These are phyloP conservation scores for Stenodera caucasica DNA, from an alignment of 2,888 invertebrate genomes.

Conservation along the genomic window DNA sequence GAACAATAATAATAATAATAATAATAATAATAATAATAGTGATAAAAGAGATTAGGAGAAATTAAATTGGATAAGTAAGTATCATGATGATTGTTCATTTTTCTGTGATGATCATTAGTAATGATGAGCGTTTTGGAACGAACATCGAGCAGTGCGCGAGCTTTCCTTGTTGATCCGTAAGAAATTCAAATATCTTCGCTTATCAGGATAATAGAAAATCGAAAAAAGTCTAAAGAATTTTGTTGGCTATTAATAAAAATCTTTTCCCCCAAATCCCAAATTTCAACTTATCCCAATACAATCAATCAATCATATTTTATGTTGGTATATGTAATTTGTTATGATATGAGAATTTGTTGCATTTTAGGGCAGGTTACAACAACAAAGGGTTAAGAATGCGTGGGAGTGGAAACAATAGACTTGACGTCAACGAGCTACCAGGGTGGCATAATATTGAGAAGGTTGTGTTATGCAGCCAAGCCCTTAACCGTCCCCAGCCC, in stretches of 20 bases:
- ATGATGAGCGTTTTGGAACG: too few species aligned
- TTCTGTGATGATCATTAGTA: too few species aligned
- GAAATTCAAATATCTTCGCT: slow-evolving; percentile 15
- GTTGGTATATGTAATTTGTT: neutral
- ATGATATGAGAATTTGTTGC: slow-evolving; percentile 19
- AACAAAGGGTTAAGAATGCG: slow-evolving; percentile 30
- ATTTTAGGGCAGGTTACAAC: slow-evolving; percentile 26
- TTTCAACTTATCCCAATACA: neutral
- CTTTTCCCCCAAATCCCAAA: too few species aligned
- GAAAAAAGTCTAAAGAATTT: slow-evolving; percentile 8
- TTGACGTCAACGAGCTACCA: slow-evolving; percentile 30
- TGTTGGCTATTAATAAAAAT: too few species aligned
- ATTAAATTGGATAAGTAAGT: too few species aligned
- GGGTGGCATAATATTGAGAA: slow-evolving; percentile 21
- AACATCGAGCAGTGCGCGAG: too few species aligned
- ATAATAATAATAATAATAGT: too few species aligned
- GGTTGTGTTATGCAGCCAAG: slow-evolving; percentile 14
- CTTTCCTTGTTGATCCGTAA: slow-evolving; percentile 8
- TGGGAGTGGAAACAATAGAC: slow-evolving; percentile 39
- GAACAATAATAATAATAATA: too few species aligned
- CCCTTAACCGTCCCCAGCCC: slow-evolving; percentile 8
- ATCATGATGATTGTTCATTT: too few species aligned
- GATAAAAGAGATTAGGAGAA: too few species aligned
- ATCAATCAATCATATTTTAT: too few species aligned
- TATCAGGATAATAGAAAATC: slow-evolving; percentile 10